Percentiles rank a stretch among this genome's conserved stretches.
These are phyloP conservation scores for Electrophaes corylata DNA, from an alignment of 2,888 invertebrate species.

Conservation along the genomic window DNA sequence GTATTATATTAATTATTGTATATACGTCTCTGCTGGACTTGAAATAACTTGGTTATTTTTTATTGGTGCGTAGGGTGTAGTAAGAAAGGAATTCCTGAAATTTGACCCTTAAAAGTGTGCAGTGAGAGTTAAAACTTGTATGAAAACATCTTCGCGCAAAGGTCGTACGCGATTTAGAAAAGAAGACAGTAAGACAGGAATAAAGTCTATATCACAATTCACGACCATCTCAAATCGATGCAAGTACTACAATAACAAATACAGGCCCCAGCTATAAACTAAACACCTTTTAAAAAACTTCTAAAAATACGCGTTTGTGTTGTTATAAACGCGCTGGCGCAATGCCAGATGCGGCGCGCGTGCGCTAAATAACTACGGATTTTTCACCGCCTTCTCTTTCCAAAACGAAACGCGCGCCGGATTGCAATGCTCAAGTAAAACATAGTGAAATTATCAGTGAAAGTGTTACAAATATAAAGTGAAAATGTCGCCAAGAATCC, in stretches of 20 bases:
- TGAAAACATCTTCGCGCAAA: no score
- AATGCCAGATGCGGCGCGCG: constrained; percentile 66
- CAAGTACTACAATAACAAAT: constrained; percentile 57
- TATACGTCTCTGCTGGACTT: no score
- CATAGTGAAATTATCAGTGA: constrained; percentile 52
- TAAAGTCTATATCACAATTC: constrained; percentile 12
- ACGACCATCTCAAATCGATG: constrained; percentile 26
- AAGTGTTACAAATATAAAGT: constrained; percentile 41
- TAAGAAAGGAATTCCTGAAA: no score
- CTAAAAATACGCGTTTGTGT: constrained; percentile 80
- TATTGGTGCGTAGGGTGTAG: no score
- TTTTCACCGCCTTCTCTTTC: constrained; percentile 77
- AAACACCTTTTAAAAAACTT: constrained; percentile 78
- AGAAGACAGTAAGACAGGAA: neutral
- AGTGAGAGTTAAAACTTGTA: no score
- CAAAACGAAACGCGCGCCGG: constrained; percentile 56
- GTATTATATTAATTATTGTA: no score
- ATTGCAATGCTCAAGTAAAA: constrained; percentile 67
- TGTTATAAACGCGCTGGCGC: constrained; percentile 76
- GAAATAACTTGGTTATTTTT: no score
- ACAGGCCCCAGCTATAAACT: constrained; percentile 52
- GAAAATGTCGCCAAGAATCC: constrained; percentile 87
- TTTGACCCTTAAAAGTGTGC: no score
- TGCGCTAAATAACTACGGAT: constrained; percentile 73
- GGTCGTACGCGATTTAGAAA: no score